phyloP scores from a whole-genome alignment of 2,888 invertebrate species.

The Diplazon laetatorius region DNA sequence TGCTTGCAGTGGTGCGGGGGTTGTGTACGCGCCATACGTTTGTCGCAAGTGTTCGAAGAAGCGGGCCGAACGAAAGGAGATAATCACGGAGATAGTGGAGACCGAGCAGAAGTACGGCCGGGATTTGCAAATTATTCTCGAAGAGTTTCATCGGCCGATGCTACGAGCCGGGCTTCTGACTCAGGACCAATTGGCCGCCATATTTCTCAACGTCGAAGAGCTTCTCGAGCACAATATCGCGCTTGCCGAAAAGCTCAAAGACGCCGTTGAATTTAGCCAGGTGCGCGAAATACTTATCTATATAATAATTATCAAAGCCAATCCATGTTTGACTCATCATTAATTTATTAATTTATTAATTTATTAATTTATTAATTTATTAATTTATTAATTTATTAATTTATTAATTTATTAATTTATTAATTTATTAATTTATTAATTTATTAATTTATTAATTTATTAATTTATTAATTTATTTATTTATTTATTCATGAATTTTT shows the following conservation, averaged over 20 bases:
- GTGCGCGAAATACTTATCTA: conserved; percentile 67
- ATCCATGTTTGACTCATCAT: no score
- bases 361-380: conserved; percentile 48
- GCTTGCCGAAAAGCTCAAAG: conserved; percentile 92
- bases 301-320: no score
- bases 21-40: conserved; percentile 90
- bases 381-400: conserved; percentile 35
- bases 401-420: no score
- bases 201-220: conserved; percentile 97
- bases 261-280: conserved; percentile 92
- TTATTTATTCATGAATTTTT: no score
- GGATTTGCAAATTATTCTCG: conserved; percentile 95
- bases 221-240: conserved; percentile 93
- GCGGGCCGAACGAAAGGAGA: conserved; percentile 95
- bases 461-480: no score
- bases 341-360: background rate
- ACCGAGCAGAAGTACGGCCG: conserved; percentile 98
- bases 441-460: no score
- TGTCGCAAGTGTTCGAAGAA: conserved; percentile 95
- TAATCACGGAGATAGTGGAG: conserved; percentile 96
- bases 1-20: conserved; percentile 84
- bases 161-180: conserved; percentile 94
- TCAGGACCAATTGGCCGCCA: conserved; percentile 95
- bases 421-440: no score
- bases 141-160: conserved; percentile 97